Evolutionary conservation across 2,113 vertebrate genomes (phyloP), one percentile per base, ranked within the genome.

Genomic region (Perca fluviatilis): DNA sequence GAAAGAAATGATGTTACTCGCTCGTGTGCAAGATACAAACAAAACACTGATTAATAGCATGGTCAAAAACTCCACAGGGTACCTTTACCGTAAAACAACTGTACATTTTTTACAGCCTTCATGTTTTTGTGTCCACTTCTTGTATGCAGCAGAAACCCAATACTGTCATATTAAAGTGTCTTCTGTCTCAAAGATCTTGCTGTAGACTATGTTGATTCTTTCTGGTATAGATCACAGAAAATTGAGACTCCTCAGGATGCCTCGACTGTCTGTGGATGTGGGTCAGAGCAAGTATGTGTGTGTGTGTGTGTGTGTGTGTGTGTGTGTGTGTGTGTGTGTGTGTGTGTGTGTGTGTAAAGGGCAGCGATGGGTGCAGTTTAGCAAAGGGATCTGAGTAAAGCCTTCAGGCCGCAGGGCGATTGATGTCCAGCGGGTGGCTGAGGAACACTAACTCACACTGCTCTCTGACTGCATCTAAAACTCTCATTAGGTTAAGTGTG

Each of bases 401-500:
- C 67, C 78, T 85, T 79, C 71, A 80, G 82, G 75, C 79, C 49
- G 50, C 36, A 12, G 65, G 74, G 72, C 79, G 51, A 91, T 88
- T 89, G 87, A 90, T 89, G 86, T 87, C 85, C 85, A 74, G 64
- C 9, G 74, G 70, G 77, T 83, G 78, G 62, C 82, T 66, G 67
- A 89, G 80, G 76, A 89, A 68, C 85, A 78, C 65, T 90, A 90
- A 92, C 85, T 93, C 91, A 85, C 80, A 43, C 40, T 50, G 74
- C 74, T 73, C 77, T 79, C 72, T 54, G 84, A 74, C 68, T 80
- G 82, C 91, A 87, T 58, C 79, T 85, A 88, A 92, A 93, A 90
- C 84, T 83, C 89, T 93, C 90, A 93, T 94, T 93, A 94, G 77
- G 88, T 84, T 89, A 93, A 93, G 88, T 93, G 91, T 85, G 63